Evolutionary conservation across 2,888 invertebrate genomes (phyloP).

Genomic region (Cryptops parisi): DNA sequence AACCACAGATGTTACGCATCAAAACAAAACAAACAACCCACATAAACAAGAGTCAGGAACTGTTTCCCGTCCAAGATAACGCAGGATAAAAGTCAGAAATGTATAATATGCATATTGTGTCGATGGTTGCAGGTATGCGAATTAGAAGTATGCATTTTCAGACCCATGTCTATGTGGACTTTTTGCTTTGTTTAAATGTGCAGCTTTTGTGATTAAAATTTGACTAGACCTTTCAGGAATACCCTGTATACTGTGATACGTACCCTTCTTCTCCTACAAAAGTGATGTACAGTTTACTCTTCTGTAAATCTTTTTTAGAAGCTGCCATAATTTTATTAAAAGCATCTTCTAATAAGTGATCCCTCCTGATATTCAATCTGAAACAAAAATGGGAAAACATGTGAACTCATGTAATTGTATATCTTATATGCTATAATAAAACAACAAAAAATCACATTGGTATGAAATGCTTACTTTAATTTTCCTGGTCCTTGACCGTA

Average conservation of each 20-base stretch:
- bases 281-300: constrained; percentile 83
- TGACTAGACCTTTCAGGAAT: too few species aligned
- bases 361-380: constrained; percentile 82
- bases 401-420: background rate
- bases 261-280: constrained; percentile 89
- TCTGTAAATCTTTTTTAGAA: constrained; percentile 86
- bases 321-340: constrained; percentile 94
- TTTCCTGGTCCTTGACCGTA: constrained; percentile 96
- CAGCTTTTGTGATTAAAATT: background rate
- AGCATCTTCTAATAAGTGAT: constrained; percentile 87
- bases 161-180: too few species aligned
- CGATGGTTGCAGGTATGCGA: too few species aligned
- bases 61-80: too few species aligned
- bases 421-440: background rate
- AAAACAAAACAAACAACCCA: too few species aligned
- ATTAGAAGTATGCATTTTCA: too few species aligned
- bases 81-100: too few species aligned
- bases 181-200: background rate
- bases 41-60: too few species aligned
- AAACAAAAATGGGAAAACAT: too few species aligned
- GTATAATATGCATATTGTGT: too few species aligned
- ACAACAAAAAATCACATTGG: background rate
- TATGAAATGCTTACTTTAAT: constrained; percentile 63
- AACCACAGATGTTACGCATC: too few species aligned
- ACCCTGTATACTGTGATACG: constrained; percentile 17